These are phyloP conservation scores for Zeuzera pyrina DNA, from an alignment of 2,888 invertebrate species.

Conservation along the genomic window DNA sequence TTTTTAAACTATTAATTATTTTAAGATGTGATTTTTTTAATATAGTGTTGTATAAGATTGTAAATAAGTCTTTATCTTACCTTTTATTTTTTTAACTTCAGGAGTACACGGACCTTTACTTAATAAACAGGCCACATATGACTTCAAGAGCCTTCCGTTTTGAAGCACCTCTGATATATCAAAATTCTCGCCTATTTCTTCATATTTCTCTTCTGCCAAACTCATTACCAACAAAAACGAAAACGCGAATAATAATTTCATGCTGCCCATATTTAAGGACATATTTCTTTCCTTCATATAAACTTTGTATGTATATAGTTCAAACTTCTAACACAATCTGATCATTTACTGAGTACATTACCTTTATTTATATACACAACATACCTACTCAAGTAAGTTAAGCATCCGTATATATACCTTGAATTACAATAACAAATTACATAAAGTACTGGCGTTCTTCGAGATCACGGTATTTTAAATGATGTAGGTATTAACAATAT, in stretches of 20 bases:
- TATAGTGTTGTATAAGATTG: too few species aligned
- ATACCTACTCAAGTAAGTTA: too few species aligned
- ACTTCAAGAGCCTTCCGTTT: constrained; percentile 77
- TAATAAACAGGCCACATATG: constrained; percentile 79
- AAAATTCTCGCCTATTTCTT: constrained; percentile 76
- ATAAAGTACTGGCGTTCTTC: too few species aligned
- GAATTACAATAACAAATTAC: too few species aligned
- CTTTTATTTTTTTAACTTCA: constrained; percentile 79
- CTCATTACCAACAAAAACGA: constrained; percentile 30
- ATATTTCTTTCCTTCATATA: too few species aligned
- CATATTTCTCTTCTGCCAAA: constrained; percentile 65
- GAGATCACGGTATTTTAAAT: too few species aligned
- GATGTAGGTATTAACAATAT: too few species aligned
- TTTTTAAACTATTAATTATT: not conserved
- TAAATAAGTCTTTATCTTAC: constrained; percentile 49
- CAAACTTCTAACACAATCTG: too few species aligned
- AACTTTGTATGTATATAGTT: constrained; percentile 9
- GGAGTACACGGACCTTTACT: constrained; percentile 78
- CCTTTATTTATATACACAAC: too few species aligned
- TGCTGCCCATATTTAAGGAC: too few species aligned
- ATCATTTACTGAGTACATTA: too few species aligned
- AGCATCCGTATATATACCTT: too few species aligned
- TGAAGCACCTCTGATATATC: constrained; percentile 77
- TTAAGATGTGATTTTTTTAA: constrained; percentile 1
- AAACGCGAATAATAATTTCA: constrained; percentile 23